Evolutionary conservation across 2,888 invertebrate species (phyloP).

Genomic region (Apamea anceps): DNA sequence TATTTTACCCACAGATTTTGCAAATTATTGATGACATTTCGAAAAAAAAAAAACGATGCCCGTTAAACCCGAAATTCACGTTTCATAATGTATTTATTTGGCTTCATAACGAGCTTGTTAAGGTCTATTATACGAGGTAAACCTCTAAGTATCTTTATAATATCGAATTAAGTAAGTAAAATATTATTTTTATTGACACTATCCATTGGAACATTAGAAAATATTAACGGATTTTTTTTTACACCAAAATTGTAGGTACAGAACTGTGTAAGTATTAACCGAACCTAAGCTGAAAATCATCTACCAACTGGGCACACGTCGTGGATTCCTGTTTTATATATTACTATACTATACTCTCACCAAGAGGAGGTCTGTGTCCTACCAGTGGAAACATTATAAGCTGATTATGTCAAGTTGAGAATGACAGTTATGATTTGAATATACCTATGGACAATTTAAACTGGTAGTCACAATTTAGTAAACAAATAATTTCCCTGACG

Average conservation of each 20-base stretch:
- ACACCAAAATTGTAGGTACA: not conserved
- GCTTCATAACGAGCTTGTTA: constrained; percentile 13
- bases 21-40: constrained; percentile 25
- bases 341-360: too few relatives aligned
- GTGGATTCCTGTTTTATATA: not conserved
- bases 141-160: not conserved
- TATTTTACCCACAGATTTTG: constrained; percentile 1
- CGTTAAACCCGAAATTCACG: constrained; percentile 19
- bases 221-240: not conserved
- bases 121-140: constrained; percentile 3
- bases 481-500: not conserved
- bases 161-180: not conserved
- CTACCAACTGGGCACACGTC: not conserved
- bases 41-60: not conserved
- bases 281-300: too few relatives aligned
- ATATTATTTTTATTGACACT: not conserved
- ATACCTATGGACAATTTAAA: not conserved
- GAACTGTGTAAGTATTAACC: too few relatives aligned
- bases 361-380: too few relatives aligned
- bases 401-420: too few relatives aligned
- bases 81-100: constrained; percentile 21
- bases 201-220: not conserved
- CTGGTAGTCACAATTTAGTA: not conserved
- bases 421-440: not conserved
- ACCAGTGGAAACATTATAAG: too few relatives aligned